These are phyloP conservation scores for Gnathonemus echidnorhynchus DNA, from an alignment of 2,113 vertebrate species.

Conservation along the genomic window DNA sequence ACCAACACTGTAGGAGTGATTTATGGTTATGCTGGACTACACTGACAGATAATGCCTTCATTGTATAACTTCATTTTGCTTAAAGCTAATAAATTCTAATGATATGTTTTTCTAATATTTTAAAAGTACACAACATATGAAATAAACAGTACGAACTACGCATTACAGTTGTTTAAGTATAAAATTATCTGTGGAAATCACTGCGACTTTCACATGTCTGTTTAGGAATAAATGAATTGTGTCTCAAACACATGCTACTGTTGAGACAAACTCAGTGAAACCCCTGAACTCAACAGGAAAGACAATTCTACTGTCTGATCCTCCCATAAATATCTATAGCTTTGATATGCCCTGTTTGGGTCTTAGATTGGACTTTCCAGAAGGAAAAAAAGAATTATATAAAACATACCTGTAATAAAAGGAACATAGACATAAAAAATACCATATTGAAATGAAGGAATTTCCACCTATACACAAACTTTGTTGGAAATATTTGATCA, in stretches of 20 bases:
- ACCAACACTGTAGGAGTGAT: background rate
- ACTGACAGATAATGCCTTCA: background rate
- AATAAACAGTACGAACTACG: background rate
- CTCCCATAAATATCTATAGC: background rate
- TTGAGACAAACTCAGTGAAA: background rate
- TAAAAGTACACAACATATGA: background rate
- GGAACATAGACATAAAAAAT: background rate
- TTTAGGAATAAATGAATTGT: background rate
- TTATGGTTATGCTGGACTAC: background rate
- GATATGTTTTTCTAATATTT: background rate
- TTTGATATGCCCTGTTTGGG: background rate
- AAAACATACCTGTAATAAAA: background rate
- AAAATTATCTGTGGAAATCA: background rate
- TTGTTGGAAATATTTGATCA: background rate
- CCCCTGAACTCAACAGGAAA: background rate
- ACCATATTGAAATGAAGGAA: background rate
- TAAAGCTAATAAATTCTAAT: background rate
- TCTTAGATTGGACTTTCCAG: background rate
- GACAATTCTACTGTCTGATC: background rate
- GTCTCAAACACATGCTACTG: background rate
- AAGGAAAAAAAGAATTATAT: background rate
- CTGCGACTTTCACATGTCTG: background rate
- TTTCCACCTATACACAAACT: background rate
- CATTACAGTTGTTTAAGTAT: background rate
- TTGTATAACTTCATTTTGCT: background rate